phyloP scores from a whole-genome alignment of 2,113 vertebrate species.

The Labeo catla region DNA sequence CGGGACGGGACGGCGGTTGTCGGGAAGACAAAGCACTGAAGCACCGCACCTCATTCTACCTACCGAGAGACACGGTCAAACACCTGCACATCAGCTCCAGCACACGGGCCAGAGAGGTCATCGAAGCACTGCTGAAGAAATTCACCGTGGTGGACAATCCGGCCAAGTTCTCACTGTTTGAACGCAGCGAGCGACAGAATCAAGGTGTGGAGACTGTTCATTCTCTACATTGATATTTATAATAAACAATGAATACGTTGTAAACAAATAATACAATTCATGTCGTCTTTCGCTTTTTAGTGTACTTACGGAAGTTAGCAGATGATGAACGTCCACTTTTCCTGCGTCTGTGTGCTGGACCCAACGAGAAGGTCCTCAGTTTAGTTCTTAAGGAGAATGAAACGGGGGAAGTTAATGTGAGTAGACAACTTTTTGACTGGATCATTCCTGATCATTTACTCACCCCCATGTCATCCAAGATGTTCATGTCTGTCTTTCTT shows the following conservation, averaged over 20 bases:
- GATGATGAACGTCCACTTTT: constrained; percentile 86
- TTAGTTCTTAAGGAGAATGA: constrained; percentile 95
- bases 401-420: constrained; percentile 93
- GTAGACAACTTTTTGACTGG: constrained; percentile 61
- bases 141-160: constrained; percentile 95
- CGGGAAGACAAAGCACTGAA: constrained; percentile 68
- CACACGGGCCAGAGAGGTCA: constrained; percentile 89
- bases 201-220: constrained; percentile 79
- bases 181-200: constrained; percentile 85
- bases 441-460: neutral
- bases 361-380: constrained; percentile 86
- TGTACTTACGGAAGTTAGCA: constrained; percentile 84
- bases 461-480: no score
- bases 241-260: neutral
- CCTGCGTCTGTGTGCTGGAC: constrained; percentile 88
- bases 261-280: no score
- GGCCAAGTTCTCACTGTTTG: constrained; percentile 93
- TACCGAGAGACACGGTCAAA: constrained; percentile 91
- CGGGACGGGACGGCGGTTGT: constrained; percentile 68
- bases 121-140: constrained; percentile 92
- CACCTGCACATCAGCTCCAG: constrained; percentile 91
- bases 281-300: constrained; percentile 65
- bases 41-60: constrained; percentile 93
- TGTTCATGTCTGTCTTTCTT: no score
- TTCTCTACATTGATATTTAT: neutral